phyloP scores from a whole-genome alignment of 1,140 invertebrate species.

The Zaprionus camerounensis region DNA sequence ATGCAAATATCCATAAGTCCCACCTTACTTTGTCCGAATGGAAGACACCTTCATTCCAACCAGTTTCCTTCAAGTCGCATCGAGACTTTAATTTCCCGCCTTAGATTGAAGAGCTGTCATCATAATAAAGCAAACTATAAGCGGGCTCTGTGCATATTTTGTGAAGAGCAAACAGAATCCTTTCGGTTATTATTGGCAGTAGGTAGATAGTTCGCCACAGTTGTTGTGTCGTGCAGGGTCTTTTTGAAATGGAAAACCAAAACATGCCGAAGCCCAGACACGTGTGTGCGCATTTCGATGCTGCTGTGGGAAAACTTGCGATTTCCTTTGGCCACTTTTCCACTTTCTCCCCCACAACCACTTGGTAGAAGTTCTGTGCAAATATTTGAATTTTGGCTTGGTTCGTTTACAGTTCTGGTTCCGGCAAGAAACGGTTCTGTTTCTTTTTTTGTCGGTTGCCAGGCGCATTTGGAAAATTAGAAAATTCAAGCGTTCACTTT shows the following conservation, averaged over 20 bases:
- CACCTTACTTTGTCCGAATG: neutral
- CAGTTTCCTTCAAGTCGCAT: neutral
- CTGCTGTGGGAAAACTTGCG: constrained; percentile 19
- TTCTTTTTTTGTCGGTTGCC: constrained; percentile 19
- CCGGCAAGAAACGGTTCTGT: neutral
- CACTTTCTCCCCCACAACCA: constrained; percentile 17
- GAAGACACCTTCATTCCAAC: neutral
- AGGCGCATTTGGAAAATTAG: constrained; percentile 10
- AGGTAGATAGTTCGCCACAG: constrained; percentile 2
- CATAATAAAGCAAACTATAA: constrained; percentile 16
- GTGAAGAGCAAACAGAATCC: constrained; percentile 53
- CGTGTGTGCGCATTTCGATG: constrained; percentile 58
- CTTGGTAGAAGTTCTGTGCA: constrained; percentile 42
- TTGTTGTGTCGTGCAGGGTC: constrained; percentile 2
- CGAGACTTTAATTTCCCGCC: constrained; percentile 1
- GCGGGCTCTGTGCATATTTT: constrained; percentile 21
- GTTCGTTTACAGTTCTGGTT: constrained; percentile 16
- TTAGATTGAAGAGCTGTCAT: neutral
- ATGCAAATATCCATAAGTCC: neutral
- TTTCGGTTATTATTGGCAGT: constrained; percentile 42
- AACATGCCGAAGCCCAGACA: constrained; percentile 30
- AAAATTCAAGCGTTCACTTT: neutral
- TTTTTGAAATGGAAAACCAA: neutral
- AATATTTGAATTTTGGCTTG: constrained; percentile 61
- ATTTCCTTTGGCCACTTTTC: constrained; percentile 27